Evolutionary conservation across 2,888 invertebrate species (phyloP), one percentile per base, ranked within the genome.

Genomic region (Dryomyza anilis): DNA sequence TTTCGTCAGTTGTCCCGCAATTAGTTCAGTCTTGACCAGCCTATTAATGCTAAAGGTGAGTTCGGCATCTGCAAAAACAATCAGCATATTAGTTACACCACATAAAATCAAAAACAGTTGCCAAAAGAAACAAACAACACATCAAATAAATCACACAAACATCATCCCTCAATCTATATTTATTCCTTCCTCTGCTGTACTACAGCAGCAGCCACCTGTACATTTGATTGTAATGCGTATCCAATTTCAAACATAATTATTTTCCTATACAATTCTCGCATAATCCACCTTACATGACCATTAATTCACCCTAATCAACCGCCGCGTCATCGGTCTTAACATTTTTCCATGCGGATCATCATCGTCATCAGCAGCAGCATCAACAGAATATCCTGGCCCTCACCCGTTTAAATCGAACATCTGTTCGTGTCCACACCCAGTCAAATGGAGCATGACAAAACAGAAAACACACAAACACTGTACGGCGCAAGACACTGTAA

Each of bases 21-120:
- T 73, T 63, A 78, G 78, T 73, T 82, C 81, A 74, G 77, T 78
- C 77, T 82, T 81, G 70, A 94, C 91, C 72, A 94, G 84, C 67
- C 94, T 89, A 81, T 89, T 92, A 76, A 94, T 90, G 66, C 94
- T 93, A 76, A 94, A 94, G 76, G 93, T 93, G 76, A 94, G 89
- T 79, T 91, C 89, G 77, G n/a, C n/a, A n/a, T 92, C 94, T 93
- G 89, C 3, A 19, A 45, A 19, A 45, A 45, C 19, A 45, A 16
- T 45, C 6, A 14, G 19, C 5, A 53, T 25, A 14, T 16, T 50
- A 21, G 60, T 25, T 36, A 33, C 6, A 33, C 6, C 50, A 33
- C 7, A 46, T 33, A 12, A 33, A 50, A 52, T 39, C 52, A 52
- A n/a, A 39, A 33, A 33, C 33, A 52, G 23, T 50, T 52, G 61